Evolutionary conservation across 2,797 vertebrate genomes (phyloP).

Genomic region (Takifugu rubripes): DNA sequence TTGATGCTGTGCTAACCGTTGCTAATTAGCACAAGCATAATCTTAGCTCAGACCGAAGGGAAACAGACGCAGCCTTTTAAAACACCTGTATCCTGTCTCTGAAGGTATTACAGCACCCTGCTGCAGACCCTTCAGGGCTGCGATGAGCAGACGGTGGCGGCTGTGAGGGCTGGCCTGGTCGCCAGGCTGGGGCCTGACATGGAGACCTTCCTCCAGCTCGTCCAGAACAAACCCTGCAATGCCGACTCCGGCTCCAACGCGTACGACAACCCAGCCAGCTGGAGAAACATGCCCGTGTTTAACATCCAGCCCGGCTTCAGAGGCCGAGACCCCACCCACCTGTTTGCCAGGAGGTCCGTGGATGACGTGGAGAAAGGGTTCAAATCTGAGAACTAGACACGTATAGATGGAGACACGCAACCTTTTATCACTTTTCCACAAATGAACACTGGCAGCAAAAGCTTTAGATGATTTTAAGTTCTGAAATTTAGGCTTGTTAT

Average conservation of each 20-base stretch:
- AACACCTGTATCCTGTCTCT: too few relatives aligned
- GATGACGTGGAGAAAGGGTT: conserved; percentile 65
- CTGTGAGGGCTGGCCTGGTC: conserved; percentile 83
- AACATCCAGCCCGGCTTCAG: conserved; percentile 86
- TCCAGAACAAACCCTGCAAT: conserved; percentile 86
- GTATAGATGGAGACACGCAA: background rate
- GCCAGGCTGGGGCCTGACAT: conserved; percentile 87
- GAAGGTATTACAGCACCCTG: conserved; percentile 92
- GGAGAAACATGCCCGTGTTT: conserved; percentile 85
- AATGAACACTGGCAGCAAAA: background rate
- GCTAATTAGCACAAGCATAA: too few relatives aligned
- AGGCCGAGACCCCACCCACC: conserved; percentile 77
- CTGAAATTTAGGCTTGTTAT: background rate
- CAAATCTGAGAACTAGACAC: conserved; percentile 35
- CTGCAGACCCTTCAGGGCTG: conserved; percentile 85
- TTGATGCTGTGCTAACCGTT: background rate
- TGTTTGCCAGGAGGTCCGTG: conserved; percentile 78
- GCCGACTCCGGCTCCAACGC: conserved; percentile 37
- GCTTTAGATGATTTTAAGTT: conserved; percentile 9
- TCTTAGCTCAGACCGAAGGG: too few relatives aligned
- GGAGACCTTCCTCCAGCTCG: conserved; percentile 87
- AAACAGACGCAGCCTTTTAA: too few relatives aligned
- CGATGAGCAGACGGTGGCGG: conserved; percentile 83
- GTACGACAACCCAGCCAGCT: conserved; percentile 70
- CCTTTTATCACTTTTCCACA: background rate